Base-by-base conservation (phyloP, 92 coral and sea anemone species). In the Zoanthus sociatus region DNA sequence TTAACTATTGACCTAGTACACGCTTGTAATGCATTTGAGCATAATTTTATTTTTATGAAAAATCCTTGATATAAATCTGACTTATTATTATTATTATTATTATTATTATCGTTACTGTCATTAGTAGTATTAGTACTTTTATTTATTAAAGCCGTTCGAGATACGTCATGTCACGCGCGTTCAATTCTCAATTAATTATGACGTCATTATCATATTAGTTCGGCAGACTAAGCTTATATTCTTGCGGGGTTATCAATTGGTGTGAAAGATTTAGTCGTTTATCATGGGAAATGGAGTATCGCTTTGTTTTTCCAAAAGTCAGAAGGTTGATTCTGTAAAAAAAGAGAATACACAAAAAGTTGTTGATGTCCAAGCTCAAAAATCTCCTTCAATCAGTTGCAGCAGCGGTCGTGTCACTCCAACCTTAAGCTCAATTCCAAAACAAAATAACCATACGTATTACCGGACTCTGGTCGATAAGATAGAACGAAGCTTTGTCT, bases 261-360 rank as follows among this genome's bases (percentile, higher is more conserved):
- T 9, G 14, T 78, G 18, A 10, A 7, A 64, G 10, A 10, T 78
- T 17, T 17, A 45, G 8, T 13, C 6, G 73, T 16, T 21, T 17
- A 81, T 11, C 37, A 81, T 81, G 85, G 85, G 85, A 9, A 46
- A 9, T 51, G 18, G 75, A 4, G 74, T 37, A 5, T 81, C 85
- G 64, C 11, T 37, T 44, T 81, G 75, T 18, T 67, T 47, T 9
- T 44, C 47, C 70, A 18, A 48, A 17, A 68, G 15, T 0, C 66
- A 64, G 51, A 64, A 21, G 16, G 63, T 64, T 1, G 61, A 37
- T 5, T 53, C 85, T 9, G 10, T 45, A 53, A 37, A 67, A 50
- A 44, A 9, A 66, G 75, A 46, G 18, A 32, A 67, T 32, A 42
- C 85, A 67, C 50, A 64, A 15, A 9, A 20, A 6, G 55, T 81